These are phyloP conservation scores for Podabrus alpinus DNA, from an alignment of 2,888 invertebrate species.

Conservation along the genomic window DNA sequence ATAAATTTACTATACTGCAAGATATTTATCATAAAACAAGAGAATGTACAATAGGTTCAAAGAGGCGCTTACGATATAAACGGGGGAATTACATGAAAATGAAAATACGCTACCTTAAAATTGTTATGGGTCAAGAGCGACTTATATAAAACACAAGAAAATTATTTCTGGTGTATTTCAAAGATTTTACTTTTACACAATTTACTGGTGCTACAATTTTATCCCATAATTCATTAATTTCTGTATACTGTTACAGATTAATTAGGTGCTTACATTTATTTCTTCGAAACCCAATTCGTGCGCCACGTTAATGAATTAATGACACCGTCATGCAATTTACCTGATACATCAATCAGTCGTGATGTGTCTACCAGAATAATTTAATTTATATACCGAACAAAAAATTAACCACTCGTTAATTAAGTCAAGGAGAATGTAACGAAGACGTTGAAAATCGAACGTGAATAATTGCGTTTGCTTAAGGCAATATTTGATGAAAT, in stretches of 20 bases:
- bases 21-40: not conserved
- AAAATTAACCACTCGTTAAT: not conserved
- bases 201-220: not conserved
- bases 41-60: not conserved
- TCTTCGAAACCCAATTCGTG: not conserved
- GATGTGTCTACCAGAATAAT: not conserved
- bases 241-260: not conserved
- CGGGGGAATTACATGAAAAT: not conserved
- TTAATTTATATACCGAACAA: not conserved
- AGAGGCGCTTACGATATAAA: not conserved
- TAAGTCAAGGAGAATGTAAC: too few relatives aligned
- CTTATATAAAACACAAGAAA: not conserved
- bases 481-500: too few relatives aligned
- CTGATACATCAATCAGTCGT: not conserved
- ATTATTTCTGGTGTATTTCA: not conserved
- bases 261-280: not conserved
- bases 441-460: too few relatives aligned
- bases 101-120: not conserved
- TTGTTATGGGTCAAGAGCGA: not conserved
- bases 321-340: not conserved
- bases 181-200: not conserved
- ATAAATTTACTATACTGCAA: not conserved
- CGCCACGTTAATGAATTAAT: not conserved
- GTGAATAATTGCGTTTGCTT: too few relatives aligned
- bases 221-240: not conserved